Percentiles rank a stretch among this genome's conserved stretches.
These are phyloP conservation scores for Cheirogaleus major DNA, from an alignment of 2,797 vertebrate genomes.

Conservation along the genomic window DNA sequence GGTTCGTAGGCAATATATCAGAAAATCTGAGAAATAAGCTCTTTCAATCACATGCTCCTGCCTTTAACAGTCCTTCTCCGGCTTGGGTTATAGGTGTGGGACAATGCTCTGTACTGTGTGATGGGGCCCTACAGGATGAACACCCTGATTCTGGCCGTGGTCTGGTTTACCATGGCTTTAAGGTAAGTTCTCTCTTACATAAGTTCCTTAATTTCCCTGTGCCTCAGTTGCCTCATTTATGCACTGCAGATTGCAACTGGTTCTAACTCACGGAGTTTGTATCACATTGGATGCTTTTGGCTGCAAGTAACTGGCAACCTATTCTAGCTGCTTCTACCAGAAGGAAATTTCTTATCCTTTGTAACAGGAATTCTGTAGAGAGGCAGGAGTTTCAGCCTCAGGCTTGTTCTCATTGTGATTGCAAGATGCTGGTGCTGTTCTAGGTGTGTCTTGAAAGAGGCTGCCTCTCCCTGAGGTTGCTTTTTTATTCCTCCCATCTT, in stretches of 20 bases:
- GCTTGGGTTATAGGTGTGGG: constrained; percentile 91
- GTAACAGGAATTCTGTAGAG: background rate
- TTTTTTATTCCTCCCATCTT: background rate
- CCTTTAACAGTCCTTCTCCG: background rate
- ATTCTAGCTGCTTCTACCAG: background rate
- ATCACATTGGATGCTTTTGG: background rate
- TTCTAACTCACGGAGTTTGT: background rate
- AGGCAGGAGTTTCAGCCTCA: background rate
- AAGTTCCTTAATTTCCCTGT: background rate
- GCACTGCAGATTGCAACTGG: background rate
- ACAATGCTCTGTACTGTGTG: constrained; percentile 93
- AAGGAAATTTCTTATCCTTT: background rate
- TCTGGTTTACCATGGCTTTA: constrained; percentile 98
- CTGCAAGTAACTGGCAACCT: background rate
- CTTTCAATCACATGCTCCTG: accelerated
- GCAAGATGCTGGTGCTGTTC: background rate
- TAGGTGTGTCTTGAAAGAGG: background rate
- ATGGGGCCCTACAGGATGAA: constrained; percentile 93
- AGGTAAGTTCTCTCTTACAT: constrained; percentile 86
- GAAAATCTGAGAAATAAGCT: background rate
- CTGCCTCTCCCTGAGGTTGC: background rate
- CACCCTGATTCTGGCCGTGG: constrained; percentile 93
- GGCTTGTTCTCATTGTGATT: background rate
- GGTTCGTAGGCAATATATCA: background rate
- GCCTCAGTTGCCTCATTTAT: background rate